Conservation (phyloP, 2,888 invertebrate species). For the Zaprionus obscuricornis region DNA sequence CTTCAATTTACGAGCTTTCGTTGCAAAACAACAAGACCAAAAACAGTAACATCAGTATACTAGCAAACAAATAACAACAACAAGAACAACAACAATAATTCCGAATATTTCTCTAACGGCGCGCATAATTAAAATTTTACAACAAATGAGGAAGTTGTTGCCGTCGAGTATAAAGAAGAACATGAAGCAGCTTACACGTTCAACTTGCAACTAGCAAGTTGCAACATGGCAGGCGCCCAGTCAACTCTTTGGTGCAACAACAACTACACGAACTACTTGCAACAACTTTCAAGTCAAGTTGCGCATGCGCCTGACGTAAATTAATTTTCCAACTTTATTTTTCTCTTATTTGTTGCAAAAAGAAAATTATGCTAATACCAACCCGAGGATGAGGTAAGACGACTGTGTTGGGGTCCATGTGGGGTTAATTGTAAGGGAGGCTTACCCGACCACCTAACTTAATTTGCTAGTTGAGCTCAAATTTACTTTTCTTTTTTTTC, state of each 20-base stretch:
- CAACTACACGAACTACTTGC: constrained; percentile 15
- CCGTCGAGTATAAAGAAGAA: constrained; percentile 31
- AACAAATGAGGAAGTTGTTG: constrained; percentile 71
- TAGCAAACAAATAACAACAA: too few relatives aligned
- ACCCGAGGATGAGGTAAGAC: background rate
- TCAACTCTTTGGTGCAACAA: constrained; percentile 32
- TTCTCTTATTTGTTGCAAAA: constrained; percentile 30
- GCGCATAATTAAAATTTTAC: constrained; percentile 74
- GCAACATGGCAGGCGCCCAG: constrained; percentile 35
- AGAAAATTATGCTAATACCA: constrained; percentile 60
- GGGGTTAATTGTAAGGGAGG: too few relatives aligned
- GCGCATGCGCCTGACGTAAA: constrained; percentile 74
- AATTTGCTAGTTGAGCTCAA: constrained; percentile 55
- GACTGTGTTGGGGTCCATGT: too few relatives aligned
- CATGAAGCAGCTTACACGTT: constrained; percentile 36
- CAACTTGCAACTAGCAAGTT: constrained; percentile 15
- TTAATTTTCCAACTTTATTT: constrained; percentile 59
- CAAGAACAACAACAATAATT: constrained; percentile 27
- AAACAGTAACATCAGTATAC: constrained; percentile 14
- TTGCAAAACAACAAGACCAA: constrained; percentile 19
- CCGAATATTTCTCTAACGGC: constrained; percentile 62
- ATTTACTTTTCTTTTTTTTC: constrained; percentile 32
- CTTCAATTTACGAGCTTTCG: constrained; percentile 64
- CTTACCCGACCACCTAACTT: constrained; percentile 30
- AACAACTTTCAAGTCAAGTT: constrained; percentile 58